Evolutionary conservation across 2,113 vertebrate species (phyloP).

Genomic region (Lathamus discolor): DNA sequence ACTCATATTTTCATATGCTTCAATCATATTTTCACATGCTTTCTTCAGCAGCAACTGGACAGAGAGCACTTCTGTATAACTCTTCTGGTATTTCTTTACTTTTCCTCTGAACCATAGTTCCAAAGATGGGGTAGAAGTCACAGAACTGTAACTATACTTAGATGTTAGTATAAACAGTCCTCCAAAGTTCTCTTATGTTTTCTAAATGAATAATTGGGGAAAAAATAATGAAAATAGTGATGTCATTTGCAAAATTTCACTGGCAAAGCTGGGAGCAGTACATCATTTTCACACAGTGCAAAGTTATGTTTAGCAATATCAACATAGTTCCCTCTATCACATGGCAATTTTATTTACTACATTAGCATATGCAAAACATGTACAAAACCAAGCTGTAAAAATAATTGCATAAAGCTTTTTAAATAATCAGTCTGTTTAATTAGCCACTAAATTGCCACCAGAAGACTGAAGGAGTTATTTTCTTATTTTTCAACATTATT

Average conservation of each 20-base stretch:
- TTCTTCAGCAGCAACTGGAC: background rate
- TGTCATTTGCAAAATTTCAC: background rate
- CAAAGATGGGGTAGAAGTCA: background rate
- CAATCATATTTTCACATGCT: background rate
- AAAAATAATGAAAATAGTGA: background rate
- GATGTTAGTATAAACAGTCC: background rate
- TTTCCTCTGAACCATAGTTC: background rate
- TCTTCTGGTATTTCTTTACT: background rate
- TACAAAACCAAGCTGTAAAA: background rate
- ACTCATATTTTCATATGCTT: background rate
- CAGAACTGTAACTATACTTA: background rate
- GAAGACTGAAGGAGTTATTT: conserved; percentile 24
- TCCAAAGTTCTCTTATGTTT: background rate
- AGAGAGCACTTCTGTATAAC: background rate
- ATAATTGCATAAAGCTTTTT: background rate
- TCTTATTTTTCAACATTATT: background rate
- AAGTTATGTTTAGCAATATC: background rate
- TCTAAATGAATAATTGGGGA: background rate
- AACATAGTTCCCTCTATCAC: background rate
- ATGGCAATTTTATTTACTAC: background rate
- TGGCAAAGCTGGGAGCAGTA: background rate
- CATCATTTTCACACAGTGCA: background rate
- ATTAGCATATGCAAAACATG: background rate
- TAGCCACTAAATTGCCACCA: background rate
- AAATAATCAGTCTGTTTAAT: conserved; percentile 10